Evolutionary conservation across 2,888 invertebrate species (phyloP).

Genomic region (Cactoblastis cactorum): DNA sequence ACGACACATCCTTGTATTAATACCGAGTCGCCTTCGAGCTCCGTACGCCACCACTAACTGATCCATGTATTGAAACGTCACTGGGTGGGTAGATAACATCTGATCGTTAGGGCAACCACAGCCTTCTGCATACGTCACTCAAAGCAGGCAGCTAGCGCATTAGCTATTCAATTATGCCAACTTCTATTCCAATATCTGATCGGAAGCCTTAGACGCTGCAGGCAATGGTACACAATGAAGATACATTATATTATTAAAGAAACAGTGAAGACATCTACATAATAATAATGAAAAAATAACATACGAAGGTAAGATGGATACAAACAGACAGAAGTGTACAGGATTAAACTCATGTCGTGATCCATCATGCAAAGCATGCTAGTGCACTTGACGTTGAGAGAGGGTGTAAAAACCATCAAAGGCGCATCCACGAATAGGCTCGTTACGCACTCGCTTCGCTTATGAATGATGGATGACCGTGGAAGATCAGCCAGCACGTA

Average conservation of each 20-base stretch:
- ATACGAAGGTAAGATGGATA: slow-evolving; percentile 29
- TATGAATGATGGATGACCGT: slow-evolving; percentile 72
- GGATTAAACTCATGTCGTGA: slow-evolving; percentile 40
- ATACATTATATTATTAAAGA: slow-evolving; percentile 6
- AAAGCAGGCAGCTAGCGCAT: slow-evolving; percentile 48
- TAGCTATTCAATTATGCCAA: slow-evolving; percentile 73
- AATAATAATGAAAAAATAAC: slow-evolving; percentile 17
- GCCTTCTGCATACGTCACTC: slow-evolving; percentile 43
- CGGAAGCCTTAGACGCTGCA: slow-evolving; percentile 45
- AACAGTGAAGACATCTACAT: not conserved
- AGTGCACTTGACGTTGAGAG: slow-evolving; percentile 35
- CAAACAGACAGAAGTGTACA: slow-evolving; percentile 6
- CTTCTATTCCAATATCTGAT: slow-evolving; percentile 57
- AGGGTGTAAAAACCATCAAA: slow-evolving; percentile 58
- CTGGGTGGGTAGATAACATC: slow-evolving; percentile 58
- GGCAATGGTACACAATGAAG: slow-evolving; percentile 51
- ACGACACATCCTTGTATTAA: slow-evolving; percentile 11
- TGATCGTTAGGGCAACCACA: slow-evolving; percentile 60
- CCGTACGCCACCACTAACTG: slow-evolving; percentile 32
- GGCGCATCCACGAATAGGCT: slow-evolving; percentile 62
- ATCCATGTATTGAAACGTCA: slow-evolving; percentile 76
- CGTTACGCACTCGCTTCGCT: slow-evolving; percentile 62
- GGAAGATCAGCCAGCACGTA: slow-evolving; percentile 54
- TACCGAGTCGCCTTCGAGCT: slow-evolving; percentile 10
- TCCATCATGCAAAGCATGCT: slow-evolving; percentile 42